A percentile compares a stretch with the other conserved stretches of the same genome.
These are phyloP conservation scores for Leguminivora glycinivorella DNA, from an alignment of 1,140 invertebrate genomes.

Conservation along the genomic window DNA sequence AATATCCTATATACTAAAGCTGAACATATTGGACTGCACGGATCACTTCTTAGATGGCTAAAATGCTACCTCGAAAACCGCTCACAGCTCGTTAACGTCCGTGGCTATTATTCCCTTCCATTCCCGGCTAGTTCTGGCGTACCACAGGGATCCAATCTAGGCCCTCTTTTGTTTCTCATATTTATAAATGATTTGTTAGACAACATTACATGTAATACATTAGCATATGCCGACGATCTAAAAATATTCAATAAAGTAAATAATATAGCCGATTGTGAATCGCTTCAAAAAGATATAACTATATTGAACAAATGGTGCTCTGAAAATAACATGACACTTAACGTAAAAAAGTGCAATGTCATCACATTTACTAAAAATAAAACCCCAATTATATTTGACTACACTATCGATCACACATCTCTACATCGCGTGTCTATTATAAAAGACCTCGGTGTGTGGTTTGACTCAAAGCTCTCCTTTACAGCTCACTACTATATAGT, in stretches of 20 bases:
- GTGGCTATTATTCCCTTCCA: neutral
- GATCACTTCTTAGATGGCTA: constrained; percentile 3
- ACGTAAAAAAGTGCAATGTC: too few relatives aligned
- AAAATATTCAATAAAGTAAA: neutral
- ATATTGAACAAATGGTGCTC: too few relatives aligned
- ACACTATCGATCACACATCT: too few relatives aligned
- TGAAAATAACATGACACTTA: too few relatives aligned
- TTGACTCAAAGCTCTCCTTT: too few relatives aligned
- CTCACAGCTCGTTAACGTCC: neutral
- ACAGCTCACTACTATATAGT: too few relatives aligned
- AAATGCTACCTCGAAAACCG: constrained; percentile 1
- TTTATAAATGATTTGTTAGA: neutral
- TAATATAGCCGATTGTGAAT: too few relatives aligned
- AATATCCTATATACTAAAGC: neutral
- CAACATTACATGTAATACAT: neutral
- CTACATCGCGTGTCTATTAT: too few relatives aligned
- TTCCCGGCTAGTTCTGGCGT: neutral
- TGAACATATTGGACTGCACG: neutral
- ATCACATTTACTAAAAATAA: too few relatives aligned
- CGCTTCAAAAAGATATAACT: too few relatives aligned
- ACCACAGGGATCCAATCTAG: constrained; percentile 15
- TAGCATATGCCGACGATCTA: neutral
- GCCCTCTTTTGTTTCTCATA: constrained; percentile 35
- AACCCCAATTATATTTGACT: too few relatives aligned
- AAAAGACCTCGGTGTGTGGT: too few relatives aligned